Conservation (phyloP, 2,113 vertebrate species). For the Bostrychus sinensis region DNA sequence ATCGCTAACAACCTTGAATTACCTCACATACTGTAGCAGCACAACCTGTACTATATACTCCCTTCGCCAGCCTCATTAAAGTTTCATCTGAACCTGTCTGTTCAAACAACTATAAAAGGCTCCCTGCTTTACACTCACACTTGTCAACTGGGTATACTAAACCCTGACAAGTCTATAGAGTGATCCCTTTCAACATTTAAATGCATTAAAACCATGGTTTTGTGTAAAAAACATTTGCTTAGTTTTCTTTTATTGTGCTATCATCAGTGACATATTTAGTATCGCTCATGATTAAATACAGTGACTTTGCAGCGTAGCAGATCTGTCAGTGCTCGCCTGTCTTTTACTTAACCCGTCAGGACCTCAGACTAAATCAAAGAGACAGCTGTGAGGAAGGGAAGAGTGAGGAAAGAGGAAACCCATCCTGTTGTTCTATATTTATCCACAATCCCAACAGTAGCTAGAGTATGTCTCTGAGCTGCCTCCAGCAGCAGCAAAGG, state of each 20-base stretch:
- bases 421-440: slow-evolving; percentile 69
- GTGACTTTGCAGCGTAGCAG: slow-evolving; percentile 16
- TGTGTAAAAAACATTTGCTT: slow-evolving; percentile 4
- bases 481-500: slow-evolving; percentile 42
- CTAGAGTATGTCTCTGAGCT: slow-evolving; percentile 37
- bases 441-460: slow-evolving; percentile 55
- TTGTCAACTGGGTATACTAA: slow-evolving; percentile 22
- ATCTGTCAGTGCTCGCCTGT: slow-evolving; percentile 18
- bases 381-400: slow-evolving; percentile 38
- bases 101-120: slow-evolving; percentile 36
- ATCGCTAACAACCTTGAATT: too few relatives aligned
- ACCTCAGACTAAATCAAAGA: slow-evolving; percentile 37
- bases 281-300: slow-evolving; percentile 12
- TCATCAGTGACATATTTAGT: not conserved
- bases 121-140: not conserved
- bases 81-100: slow-evolving; percentile 40
- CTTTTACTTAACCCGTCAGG: slow-evolving; percentile 30
- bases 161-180: not conserved
- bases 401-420: slow-evolving; percentile 44
- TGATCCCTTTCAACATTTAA: not conserved
- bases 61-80: slow-evolving; percentile 45
- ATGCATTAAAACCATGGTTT: not conserved
- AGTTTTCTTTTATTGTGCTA: not conserved
- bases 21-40: too few relatives aligned
- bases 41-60: slow-evolving; percentile 6